phyloP scores from a whole-genome alignment of 2,888 invertebrate genomes.

The Ophraella communa region DNA sequence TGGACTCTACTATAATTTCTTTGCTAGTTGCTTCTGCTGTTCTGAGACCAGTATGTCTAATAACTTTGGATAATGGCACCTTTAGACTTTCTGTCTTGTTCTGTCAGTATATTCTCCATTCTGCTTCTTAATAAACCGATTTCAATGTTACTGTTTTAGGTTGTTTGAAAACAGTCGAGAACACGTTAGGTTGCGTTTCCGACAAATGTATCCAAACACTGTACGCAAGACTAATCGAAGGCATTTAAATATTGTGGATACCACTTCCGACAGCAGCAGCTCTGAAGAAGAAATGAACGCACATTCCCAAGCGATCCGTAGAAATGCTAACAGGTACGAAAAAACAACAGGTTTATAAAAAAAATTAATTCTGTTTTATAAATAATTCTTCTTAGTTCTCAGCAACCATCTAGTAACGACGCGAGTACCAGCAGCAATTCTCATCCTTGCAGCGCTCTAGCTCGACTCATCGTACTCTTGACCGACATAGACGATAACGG shows the following conservation, averaged over 20 bases:
- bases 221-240: conserved; percentile 43
- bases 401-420: background rate
- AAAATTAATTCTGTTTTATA: background rate
- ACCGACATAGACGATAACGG: conserved; percentile 46
- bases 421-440: conserved; percentile 42
- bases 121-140: too few species aligned
- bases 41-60: too few species aligned
- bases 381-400: conserved; percentile 10
- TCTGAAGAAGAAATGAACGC: conserved; percentile 37
- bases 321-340: background rate
- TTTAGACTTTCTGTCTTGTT: too few species aligned
- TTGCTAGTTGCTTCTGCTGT: too few species aligned
- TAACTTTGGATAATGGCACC: too few species aligned
- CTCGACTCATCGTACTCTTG: conserved; percentile 48
- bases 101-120: too few species aligned
- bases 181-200: conserved; percentile 43
- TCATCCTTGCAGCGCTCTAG: conserved; percentile 45
- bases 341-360: background rate
- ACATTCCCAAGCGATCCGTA: background rate
- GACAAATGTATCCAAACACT: conserved; percentile 47
- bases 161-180: conserved; percentile 49
- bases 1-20: too few species aligned
- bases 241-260: conserved; percentile 39
- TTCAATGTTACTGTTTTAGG: too few species aligned
- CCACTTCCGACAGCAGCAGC: conserved; percentile 52